These are phyloP conservation scores for Poecilobothrus nobilitatus DNA, from an alignment of 2,888 invertebrate genomes.

Conservation along the genomic window DNA sequence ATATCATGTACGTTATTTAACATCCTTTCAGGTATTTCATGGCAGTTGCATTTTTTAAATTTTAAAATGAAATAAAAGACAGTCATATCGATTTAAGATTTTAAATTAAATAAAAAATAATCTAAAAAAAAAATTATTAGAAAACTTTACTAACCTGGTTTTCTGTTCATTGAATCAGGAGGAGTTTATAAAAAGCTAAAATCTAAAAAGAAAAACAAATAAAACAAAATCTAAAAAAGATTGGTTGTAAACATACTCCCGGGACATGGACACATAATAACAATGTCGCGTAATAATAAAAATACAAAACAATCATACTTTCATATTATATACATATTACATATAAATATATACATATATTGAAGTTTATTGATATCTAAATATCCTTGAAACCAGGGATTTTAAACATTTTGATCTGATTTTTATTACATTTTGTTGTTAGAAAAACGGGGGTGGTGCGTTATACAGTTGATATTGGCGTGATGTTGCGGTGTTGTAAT, in stretches of 20 bases:
- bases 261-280: conserved; percentile 4
- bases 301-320: neutral
- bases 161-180: neutral
- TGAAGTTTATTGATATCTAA: neutral
- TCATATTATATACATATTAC: too few species aligned
- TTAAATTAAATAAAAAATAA: too few species aligned
- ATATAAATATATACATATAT: too few species aligned
- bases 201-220: too few species aligned
- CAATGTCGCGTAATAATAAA: neutral
- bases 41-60: too few species aligned
- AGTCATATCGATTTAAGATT: too few species aligned
- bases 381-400: neutral
- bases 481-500: neutral
- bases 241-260: neutral
- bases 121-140: too few species aligned
- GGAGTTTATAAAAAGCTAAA: neutral
- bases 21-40: too few species aligned
- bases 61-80: too few species aligned
- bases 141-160: neutral
- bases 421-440: too few species aligned
- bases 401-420: neutral
- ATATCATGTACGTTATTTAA: too few species aligned
- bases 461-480: neutral
- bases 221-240: too few species aligned
- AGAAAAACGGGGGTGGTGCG: neutral